A percentile compares a stretch with the other conserved stretches of the same genome.
phyloP scores from a whole-genome alignment of 2,888 invertebrate species.

The Hemistola chrysoprasaria region DNA sequence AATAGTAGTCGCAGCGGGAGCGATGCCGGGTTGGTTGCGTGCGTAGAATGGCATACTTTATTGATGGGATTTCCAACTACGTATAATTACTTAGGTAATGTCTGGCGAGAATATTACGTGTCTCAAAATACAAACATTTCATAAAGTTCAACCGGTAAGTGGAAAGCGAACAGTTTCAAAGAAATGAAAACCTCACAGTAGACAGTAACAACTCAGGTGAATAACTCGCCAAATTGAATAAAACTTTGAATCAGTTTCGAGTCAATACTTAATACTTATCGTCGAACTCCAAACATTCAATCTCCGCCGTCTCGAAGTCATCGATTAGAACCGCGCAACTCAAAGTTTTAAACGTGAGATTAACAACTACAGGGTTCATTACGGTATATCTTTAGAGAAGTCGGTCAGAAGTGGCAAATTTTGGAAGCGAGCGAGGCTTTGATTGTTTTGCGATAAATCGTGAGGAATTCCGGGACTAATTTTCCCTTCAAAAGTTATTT shows the following conservation, averaged over 20 bases:
- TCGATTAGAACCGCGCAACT: slow-evolving; percentile 50
- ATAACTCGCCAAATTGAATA: slow-evolving; percentile 28
- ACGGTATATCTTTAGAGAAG: slow-evolving; percentile 57
- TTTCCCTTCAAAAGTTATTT: slow-evolving; percentile 45
- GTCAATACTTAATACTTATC: slow-evolving; percentile 18
- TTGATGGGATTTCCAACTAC: no score
- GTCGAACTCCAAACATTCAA: slow-evolving; percentile 35
- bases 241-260: slow-evolving; percentile 23
- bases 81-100: no score
- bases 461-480: slow-evolving; percentile 49
- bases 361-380: slow-evolving; percentile 61
- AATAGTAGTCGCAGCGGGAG: no score
- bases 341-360: slow-evolving; percentile 53
- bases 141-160: slow-evolving; percentile 1
- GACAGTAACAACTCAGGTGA: slow-evolving; percentile 20
- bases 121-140: slow-evolving; percentile 6
- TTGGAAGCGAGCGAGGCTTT: slow-evolving; percentile 39
- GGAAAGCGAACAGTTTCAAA: slow-evolving; percentile 20
- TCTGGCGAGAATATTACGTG: neutral
- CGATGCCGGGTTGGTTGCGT: no score
- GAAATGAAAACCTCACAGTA: slow-evolving; percentile 26
- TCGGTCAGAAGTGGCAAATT: slow-evolving; percentile 41
- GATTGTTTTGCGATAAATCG: slow-evolving; percentile 62
- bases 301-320: slow-evolving; percentile 35
- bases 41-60: no score